Conservation (phyloP, 2,797 vertebrate species). For the Poecilia gillii region DNA sequence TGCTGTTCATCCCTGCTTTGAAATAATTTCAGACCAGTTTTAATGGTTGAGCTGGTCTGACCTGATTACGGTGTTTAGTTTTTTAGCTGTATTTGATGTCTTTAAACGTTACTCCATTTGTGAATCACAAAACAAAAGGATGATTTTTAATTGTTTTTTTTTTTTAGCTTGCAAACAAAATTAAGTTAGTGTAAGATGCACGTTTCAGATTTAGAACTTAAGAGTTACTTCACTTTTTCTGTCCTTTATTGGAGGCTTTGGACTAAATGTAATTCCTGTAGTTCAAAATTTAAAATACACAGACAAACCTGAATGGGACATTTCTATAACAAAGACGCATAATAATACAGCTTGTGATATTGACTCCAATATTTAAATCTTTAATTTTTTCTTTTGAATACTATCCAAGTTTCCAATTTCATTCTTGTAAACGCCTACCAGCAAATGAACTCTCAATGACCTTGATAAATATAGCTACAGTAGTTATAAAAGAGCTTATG, state of each 20-base stretch:
- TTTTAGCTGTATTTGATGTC: neutral
- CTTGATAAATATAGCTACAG: neutral
- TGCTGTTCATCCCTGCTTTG: neutral
- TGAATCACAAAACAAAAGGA: neutral
- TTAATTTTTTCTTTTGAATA: neutral
- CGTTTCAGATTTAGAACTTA: neutral
- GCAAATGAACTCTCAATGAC: neutral
- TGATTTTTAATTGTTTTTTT: neutral
- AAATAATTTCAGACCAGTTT: neutral
- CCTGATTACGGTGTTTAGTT: neutral
- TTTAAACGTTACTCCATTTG: neutral
- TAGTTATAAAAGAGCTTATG: neutral
- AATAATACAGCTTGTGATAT: neutral
- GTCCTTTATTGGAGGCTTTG: neutral
- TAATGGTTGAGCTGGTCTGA: neutral
- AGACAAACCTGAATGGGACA: neutral
- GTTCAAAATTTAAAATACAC: neutral
- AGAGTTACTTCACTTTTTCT: neutral
- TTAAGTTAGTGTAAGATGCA: neutral
- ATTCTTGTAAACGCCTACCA: neutral
- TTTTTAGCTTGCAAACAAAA: neutral
- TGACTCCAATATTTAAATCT: neutral
- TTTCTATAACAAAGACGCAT: neutral
- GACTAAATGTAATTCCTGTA: neutral
- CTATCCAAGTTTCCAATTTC: neutral